These are phyloP conservation scores for Cyanistes caeruleus DNA, from an alignment of 2,113 vertebrate genomes.

Conservation along the genomic window DNA sequence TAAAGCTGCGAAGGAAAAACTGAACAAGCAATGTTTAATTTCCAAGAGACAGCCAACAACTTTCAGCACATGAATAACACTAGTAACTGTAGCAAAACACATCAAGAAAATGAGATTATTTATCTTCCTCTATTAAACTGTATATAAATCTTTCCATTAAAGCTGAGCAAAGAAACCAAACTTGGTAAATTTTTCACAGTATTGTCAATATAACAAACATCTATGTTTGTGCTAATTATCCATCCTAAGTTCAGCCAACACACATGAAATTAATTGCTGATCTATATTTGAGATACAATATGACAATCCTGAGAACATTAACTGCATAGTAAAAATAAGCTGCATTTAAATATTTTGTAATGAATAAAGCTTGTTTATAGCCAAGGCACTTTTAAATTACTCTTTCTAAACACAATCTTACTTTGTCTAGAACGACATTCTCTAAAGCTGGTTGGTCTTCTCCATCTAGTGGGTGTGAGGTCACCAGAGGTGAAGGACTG, in stretches of 20 bases:
- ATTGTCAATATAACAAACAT: neutral
- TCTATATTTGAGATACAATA: neutral
- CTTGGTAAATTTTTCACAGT: neutral
- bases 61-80: neutral
- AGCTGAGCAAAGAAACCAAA: neutral
- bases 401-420: slow-evolving; percentile 53
- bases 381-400: neutral
- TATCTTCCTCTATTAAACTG: neutral
- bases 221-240: neutral
- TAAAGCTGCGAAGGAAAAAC: neutral
- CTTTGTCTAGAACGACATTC: slow-evolving; percentile 85
- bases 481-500: slow-evolving; percentile 84
- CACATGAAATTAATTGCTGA: neutral
- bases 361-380: neutral
- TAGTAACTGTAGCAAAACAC: neutral
- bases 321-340: neutral
- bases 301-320: neutral
- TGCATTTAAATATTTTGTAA: neutral
- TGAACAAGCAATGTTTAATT: neutral
- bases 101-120: neutral
- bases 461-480: slow-evolving; percentile 91
- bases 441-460: slow-evolving; percentile 84
- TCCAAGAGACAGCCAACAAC: neutral
- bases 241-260: neutral
- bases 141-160: neutral